phyloP scores from a whole-genome alignment of 2,888 invertebrate genomes.

The Acleris emargana region DNA sequence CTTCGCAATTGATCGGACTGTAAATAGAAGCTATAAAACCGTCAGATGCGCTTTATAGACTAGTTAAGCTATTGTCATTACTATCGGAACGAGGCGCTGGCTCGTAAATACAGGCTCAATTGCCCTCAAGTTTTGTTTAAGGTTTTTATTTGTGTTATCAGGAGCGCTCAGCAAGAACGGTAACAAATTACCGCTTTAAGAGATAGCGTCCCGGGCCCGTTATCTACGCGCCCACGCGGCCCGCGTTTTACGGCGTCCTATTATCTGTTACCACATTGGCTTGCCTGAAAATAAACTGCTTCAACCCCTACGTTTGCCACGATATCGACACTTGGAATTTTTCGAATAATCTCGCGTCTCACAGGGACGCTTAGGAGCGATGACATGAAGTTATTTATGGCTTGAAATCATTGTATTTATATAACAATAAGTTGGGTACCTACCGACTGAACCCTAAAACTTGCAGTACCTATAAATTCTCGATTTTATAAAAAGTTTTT shows the following conservation, averaged over 20 bases:
- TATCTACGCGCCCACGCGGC: constrained; percentile 73
- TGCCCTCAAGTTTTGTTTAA: constrained; percentile 50
- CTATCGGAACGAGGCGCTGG: constrained; percentile 6
- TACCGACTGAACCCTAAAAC: too few species aligned
- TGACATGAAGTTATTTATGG: constrained; percentile 30
- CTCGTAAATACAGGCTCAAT: constrained; percentile 35
- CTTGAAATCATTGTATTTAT: constrained; percentile 6
- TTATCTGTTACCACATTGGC: constrained; percentile 71
- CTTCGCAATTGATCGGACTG: constrained; percentile 19
- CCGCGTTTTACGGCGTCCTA: constrained; percentile 68
- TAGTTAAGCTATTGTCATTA: constrained; percentile 1
- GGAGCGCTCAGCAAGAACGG: constrained; percentile 56
- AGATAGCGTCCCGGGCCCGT: constrained; percentile 62
- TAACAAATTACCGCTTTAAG: constrained; percentile 75
- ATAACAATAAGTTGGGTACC: too few species aligned
- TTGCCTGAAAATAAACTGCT: constrained; percentile 71
- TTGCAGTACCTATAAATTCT: too few species aligned
- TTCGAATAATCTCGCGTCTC: constrained; percentile 45
- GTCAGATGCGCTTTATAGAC: constrained; percentile 13
- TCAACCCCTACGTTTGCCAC: constrained; percentile 49
- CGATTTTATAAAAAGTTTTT: too few species aligned
- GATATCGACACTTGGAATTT: constrained; percentile 53
- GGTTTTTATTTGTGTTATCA: constrained; percentile 61
- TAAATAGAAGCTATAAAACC: constrained; percentile 21
- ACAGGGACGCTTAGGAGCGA: constrained; percentile 19